Conservation (phyloP, 2,888 invertebrate species). For the Polylopha cassiicola region DNA sequence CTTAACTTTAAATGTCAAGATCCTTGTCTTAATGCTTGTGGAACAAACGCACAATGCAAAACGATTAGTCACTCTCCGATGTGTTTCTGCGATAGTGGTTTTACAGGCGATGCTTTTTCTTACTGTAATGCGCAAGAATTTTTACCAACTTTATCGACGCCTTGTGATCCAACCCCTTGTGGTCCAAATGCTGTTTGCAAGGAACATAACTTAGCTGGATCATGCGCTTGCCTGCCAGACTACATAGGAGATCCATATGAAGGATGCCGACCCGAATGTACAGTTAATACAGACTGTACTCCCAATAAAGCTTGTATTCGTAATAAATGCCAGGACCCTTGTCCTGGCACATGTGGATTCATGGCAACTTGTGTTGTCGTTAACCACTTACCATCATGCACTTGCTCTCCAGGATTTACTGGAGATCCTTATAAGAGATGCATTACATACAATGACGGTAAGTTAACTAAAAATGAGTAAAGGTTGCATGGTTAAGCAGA, state of each 20-base stretch:
- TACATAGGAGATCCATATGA: constrained; percentile 88
- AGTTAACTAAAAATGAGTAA: no score
- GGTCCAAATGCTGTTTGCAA: constrained; percentile 80
- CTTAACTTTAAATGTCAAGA: constrained; percentile 81
- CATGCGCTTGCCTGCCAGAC: constrained; percentile 83
- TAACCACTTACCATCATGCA: constrained; percentile 83
- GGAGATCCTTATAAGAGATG: constrained; percentile 86
- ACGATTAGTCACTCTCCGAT: constrained; percentile 85
- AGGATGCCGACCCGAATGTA: constrained; percentile 86
- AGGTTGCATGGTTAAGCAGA: no score
- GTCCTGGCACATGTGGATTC: constrained; percentile 85
- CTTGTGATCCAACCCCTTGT: constrained; percentile 80
- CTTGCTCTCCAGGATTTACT: constrained; percentile 80
- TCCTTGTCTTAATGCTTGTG: constrained; percentile 84
- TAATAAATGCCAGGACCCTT: constrained; percentile 86
- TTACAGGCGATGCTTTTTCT: constrained; percentile 83
- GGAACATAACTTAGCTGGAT: constrained; percentile 76
- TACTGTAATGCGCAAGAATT: constrained; percentile 69
- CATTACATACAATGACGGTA: no score
- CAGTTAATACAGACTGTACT: constrained; percentile 83
- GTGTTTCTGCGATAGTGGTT: constrained; percentile 82
- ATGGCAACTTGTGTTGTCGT: constrained; percentile 84
- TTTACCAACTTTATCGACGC: constrained; percentile 65
- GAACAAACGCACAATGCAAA: constrained; percentile 82
- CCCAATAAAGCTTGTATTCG: constrained; percentile 83